Percentiles rank a stretch among this genome's conserved stretches.
phyloP scores from a whole-genome alignment of 2,888 invertebrate species.

The Ptychoptera contaminata region DNA sequence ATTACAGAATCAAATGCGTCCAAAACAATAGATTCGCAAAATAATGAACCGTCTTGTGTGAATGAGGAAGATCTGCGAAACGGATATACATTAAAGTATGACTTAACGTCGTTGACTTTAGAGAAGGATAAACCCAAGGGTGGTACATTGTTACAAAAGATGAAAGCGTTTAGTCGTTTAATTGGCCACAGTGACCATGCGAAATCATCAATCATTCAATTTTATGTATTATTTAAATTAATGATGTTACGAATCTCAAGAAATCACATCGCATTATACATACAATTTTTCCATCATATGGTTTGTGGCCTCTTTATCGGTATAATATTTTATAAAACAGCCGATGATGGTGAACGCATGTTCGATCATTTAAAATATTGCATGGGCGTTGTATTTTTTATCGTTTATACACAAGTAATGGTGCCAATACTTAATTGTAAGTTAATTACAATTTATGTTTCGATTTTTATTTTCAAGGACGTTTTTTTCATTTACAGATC shows the following conservation, averaged over 20 bases:
- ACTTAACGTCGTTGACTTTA: constrained; percentile 7
- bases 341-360: constrained; percentile 47
- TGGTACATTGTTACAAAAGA: constrained; percentile 31
- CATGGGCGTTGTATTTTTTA: constrained; percentile 46
- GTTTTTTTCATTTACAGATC: constrained; percentile 32
- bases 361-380: constrained; percentile 53
- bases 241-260: constrained; percentile 44
- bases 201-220: constrained; percentile 40
- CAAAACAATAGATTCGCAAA: too few relatives aligned
- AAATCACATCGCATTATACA: constrained; percentile 40
- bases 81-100: constrained; percentile 5
- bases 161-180: constrained; percentile 33
- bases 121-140: constrained; percentile 10
- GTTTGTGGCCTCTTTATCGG: constrained; percentile 38
- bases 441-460: constrained; percentile 19
- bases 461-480: background rate
- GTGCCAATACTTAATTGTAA: constrained; percentile 51
- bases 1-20: background rate
- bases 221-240: constrained; percentile 38
- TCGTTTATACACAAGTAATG: constrained; percentile 52
- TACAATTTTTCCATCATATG: constrained; percentile 44
- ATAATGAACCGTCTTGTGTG: too few relatives aligned
- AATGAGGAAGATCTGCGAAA: too few relatives aligned
- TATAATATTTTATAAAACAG: constrained; percentile 43
- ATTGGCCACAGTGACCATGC: constrained; percentile 29